A percentile compares a stretch with the other conserved stretches of the same genome.
Evolutionary conservation across 64 coral and sea anemone species (phyloP).

Genomic region (Porites lutea): DNA sequence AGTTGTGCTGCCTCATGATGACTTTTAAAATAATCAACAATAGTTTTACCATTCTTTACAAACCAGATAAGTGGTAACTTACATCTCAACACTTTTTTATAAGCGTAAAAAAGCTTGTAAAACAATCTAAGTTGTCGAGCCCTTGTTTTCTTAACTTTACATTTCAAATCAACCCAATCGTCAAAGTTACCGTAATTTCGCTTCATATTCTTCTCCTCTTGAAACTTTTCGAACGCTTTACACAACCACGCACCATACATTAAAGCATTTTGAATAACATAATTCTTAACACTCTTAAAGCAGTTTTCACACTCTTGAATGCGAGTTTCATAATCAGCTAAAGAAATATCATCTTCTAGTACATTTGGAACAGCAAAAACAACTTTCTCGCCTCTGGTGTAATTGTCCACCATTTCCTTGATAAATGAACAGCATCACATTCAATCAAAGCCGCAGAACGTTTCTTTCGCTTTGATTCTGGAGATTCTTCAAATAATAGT

Average conservation of each 20-base stretch:
- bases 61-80: conserved; percentile 66
- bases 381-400: conserved; percentile 7
- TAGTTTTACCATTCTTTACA: conserved; percentile 14
- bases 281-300: conserved; percentile 61
- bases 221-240: conserved; percentile 65
- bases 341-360: conserved; percentile 35
- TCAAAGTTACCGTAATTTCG: conserved; percentile 48
- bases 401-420: conserved; percentile 38
- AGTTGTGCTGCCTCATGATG: background rate
- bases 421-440: conserved; percentile 30
- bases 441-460: background rate
- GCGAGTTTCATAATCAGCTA: conserved; percentile 30
- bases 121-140: conserved; percentile 11
- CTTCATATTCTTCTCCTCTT: conserved; percentile 46
- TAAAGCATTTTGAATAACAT: conserved; percentile 68
- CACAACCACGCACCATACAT: conserved; percentile 44
- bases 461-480: conserved; percentile 52
- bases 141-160: conserved; percentile 10
- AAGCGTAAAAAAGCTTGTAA: conserved; percentile 48
- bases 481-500: background rate
- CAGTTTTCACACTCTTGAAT: conserved; percentile 28
- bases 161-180: conserved; percentile 44
- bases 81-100: conserved; percentile 51
- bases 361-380: conserved; percentile 42
- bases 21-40: conserved; percentile 47